These are phyloP conservation scores for Trypoxylon attenuatum DNA, from an alignment of 2,888 invertebrate species.

Conservation along the genomic window DNA sequence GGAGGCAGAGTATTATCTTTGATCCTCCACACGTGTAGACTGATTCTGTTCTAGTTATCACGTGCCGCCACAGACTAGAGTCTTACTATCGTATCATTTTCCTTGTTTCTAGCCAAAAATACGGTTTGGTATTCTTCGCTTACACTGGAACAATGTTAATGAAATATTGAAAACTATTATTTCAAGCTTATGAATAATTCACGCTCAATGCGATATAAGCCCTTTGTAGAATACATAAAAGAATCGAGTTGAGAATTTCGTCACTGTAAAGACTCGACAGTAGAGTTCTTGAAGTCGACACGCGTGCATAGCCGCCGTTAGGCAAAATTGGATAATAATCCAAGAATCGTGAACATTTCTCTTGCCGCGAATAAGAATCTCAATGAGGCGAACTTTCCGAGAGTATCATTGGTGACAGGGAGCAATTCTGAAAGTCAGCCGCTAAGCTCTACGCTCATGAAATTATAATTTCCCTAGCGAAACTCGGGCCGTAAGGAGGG, in stretches of 20 bases:
- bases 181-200: neutral
- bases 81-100: too few species aligned
- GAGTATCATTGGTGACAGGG: neutral
- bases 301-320: too few species aligned
- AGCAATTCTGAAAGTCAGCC: neutral
- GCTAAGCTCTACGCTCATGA: neutral
- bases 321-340: too few species aligned
- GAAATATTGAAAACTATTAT: too few species aligned
- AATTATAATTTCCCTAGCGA: constrained; percentile 10
- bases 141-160: too few species aligned
- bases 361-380: too few species aligned
- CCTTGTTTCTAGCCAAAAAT: too few species aligned
- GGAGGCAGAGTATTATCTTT: constrained; percentile 24
- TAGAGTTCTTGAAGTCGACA: too few species aligned
- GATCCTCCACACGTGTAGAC: constrained; percentile 35
- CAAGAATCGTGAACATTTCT: too few species aligned
- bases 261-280: too few species aligned
- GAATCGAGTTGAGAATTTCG: neutral
- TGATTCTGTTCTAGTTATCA: constrained; percentile 8
- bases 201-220: neutral
- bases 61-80: neutral
- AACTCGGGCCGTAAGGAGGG: neutral
- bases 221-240: neutral
- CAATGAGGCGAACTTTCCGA: neutral
- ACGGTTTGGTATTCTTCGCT: too few species aligned